phyloP scores from a whole-genome alignment of 23 tunicate species.

The Trididemnum miniatum region DNA sequence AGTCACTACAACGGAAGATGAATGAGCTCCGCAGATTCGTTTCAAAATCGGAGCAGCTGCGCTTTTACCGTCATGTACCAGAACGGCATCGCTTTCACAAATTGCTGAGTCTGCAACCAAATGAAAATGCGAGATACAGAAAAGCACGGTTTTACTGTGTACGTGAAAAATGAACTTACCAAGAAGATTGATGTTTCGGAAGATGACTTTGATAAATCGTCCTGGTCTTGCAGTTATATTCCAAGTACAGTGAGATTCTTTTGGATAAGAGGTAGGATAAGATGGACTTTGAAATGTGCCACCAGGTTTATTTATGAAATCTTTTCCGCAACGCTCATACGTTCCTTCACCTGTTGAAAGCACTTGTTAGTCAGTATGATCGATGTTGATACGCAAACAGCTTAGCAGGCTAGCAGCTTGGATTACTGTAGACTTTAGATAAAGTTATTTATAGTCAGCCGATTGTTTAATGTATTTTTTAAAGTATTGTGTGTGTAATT shows the following conservation, averaged over 20 bases:
- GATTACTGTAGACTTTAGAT: too few species aligned
- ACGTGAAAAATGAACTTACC: slow-evolving; percentile 38
- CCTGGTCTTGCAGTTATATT: slow-evolving; percentile 73
- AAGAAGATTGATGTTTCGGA: slow-evolving; percentile 57
- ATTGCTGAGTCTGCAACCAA: slow-evolving; percentile 30
- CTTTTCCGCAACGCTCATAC: slow-evolving; percentile 89
- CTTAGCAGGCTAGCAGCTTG: too few species aligned
- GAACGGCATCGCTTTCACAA: slow-evolving; percentile 64
- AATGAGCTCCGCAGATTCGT: slow-evolving; percentile 47
- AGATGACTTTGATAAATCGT: slow-evolving; percentile 54
- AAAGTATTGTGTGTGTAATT: too few species aligned
- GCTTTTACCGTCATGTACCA: slow-evolving; percentile 61
- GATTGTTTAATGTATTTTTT: too few species aligned
- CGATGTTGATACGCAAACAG: too few species aligned
- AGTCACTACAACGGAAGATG: slow-evolving; percentile 17
- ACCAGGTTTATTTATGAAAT: slow-evolving; percentile 57
- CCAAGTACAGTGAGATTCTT: slow-evolving; percentile 96
- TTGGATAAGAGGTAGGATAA: slow-evolving; percentile 72
- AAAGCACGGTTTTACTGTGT: background rate
- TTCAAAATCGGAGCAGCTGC: slow-evolving; percentile 45
- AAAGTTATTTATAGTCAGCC: too few species aligned
- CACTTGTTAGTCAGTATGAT: too few species aligned
- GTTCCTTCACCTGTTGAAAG: slow-evolving; percentile 26
- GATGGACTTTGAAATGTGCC: slow-evolving; percentile 79
- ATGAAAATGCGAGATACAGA: background rate